phyloP scores from a whole-genome alignment of 2,888 invertebrate species.

The Carabus problematicus region DNA sequence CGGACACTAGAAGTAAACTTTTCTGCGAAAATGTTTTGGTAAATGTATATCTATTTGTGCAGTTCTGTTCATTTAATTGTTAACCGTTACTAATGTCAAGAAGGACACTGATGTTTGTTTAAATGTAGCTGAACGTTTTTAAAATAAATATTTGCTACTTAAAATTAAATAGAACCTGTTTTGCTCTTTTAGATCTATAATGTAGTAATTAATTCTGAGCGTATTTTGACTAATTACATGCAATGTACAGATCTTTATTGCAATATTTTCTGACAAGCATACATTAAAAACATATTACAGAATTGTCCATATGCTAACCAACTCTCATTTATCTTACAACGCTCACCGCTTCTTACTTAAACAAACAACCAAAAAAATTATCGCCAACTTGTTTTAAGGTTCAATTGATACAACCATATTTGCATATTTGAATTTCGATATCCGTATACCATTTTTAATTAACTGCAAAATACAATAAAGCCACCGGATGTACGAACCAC shows the following conservation, averaged over 20 bases:
- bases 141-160: too few relatives aligned
- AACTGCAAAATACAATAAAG: conserved; percentile 1
- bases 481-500: conserved; percentile 27
- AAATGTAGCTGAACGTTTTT: conserved; percentile 1
- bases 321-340: conserved; percentile 29
- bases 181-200: too few relatives aligned
- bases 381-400: conserved; percentile 25
- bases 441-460: conserved; percentile 33
- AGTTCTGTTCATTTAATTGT: too few relatives aligned
- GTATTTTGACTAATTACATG: too few relatives aligned
- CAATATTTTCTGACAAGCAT: conserved; percentile 2
- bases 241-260: background rate
- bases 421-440: conserved; percentile 22
- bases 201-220: too few relatives aligned
- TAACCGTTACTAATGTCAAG: conserved; percentile 30
- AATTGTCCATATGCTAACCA: conserved; percentile 29
- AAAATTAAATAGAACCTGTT: too few relatives aligned
- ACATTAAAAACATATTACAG: conserved; percentile 40
- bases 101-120: conserved; percentile 24
- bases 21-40: too few relatives aligned
- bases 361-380: conserved; percentile 22
- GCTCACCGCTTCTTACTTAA: conserved; percentile 1
- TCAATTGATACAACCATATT: background rate
- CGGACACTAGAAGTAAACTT: too few relatives aligned
- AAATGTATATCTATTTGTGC: too few relatives aligned